phyloP scores from a whole-genome alignment of 2,797 vertebrate genomes.

The Morus bassanus region DNA sequence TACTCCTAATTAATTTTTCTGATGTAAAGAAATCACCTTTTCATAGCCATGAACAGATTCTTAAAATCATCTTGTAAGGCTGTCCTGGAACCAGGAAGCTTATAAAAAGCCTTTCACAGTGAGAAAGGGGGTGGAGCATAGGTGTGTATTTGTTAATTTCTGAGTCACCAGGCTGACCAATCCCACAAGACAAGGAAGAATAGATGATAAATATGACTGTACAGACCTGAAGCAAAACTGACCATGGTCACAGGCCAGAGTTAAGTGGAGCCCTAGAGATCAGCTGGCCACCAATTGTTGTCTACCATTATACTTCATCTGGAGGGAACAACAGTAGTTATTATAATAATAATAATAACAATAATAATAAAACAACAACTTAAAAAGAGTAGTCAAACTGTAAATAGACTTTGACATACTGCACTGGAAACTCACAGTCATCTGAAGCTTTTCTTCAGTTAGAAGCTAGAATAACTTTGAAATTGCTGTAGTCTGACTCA shows the following conservation, averaged over 20 bases:
- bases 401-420: neutral
- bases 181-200: neutral
- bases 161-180: neutral
- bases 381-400: neutral
- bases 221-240: neutral
- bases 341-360: neutral
- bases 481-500: neutral
- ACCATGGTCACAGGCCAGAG: neutral
- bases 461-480: neutral
- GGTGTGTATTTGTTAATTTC: neutral
- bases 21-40: neutral
- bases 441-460: neutral
- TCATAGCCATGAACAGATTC: neutral
- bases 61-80: neutral
- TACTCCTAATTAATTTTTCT: neutral
- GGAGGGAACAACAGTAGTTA: neutral
- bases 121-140: neutral
- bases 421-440: neutral
- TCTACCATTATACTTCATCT: neutral
- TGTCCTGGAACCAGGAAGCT: neutral
- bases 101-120: neutral
- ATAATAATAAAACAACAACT: neutral
- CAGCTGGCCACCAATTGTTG: neutral
- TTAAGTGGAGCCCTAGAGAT: neutral
- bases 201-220: rapidly evolving